Conservation (phyloP, 1,140 invertebrate genomes). For the Gonioctena quinquepunctata region DNA sequence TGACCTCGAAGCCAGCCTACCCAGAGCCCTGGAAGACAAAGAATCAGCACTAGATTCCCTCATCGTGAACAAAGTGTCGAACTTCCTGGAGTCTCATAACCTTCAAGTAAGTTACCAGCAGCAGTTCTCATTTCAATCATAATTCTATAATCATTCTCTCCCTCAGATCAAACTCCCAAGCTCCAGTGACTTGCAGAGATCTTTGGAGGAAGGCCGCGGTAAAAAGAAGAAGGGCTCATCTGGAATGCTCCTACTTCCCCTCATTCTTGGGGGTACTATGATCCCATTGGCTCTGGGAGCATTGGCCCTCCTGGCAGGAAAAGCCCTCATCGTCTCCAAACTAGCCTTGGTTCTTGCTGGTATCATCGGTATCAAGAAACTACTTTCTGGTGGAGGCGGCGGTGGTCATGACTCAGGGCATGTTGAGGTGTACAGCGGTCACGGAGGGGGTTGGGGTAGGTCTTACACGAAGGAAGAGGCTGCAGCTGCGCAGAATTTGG, state of each 20-base stretch:
- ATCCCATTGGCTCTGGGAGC: constrained; percentile 79
- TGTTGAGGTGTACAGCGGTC: constrained; percentile 71
- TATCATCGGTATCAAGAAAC: constrained; percentile 82
- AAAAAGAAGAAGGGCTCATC: constrained; percentile 71
- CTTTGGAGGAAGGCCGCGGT: constrained; percentile 63
- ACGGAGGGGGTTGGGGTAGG: constrained; percentile 74
- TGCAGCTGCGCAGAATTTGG: constrained; percentile 58
- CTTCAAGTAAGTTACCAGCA: constrained; percentile 63
- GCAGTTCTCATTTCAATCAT: not conserved
- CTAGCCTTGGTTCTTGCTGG: constrained; percentile 77
- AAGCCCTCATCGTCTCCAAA: constrained; percentile 82
- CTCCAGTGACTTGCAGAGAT: constrained; percentile 65
- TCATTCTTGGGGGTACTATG: constrained; percentile 77
- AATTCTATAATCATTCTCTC: not conserved
- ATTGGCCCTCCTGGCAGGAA: constrained; percentile 77
- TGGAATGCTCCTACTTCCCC: constrained; percentile 73
- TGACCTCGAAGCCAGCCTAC: constrained; percentile 70
- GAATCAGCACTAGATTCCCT: constrained; percentile 73
- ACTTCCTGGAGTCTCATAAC: constrained; percentile 75
- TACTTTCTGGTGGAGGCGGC: constrained; percentile 66
- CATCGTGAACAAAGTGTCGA: constrained; percentile 72
- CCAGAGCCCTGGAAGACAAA: constrained; percentile 69
- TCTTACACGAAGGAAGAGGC: constrained; percentile 62
- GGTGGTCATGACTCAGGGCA: constrained; percentile 62
- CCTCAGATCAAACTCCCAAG: constrained; percentile 66